Evolutionary conservation across 2,797 vertebrate species (phyloP).

Genomic region (Mormyrops attenuatus): DNA sequence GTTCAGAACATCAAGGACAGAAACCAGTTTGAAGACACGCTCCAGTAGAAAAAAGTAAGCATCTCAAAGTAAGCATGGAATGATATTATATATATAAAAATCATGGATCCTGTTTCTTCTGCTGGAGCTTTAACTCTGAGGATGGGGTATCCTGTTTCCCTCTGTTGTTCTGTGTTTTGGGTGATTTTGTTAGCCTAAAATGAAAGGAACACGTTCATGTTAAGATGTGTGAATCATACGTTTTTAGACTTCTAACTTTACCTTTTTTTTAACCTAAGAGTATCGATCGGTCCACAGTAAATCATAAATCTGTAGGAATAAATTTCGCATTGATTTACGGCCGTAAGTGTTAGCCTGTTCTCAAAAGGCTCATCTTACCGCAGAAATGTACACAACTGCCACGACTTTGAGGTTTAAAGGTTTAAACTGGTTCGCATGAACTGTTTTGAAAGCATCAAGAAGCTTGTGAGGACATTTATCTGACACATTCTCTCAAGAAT

Average conservation of each 20-base stretch:
- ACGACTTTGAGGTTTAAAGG: background rate
- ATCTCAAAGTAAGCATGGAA: background rate
- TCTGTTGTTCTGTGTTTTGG: background rate
- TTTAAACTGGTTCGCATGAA: background rate
- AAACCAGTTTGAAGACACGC: background rate
- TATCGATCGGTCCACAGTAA: background rate
- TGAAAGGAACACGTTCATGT: background rate
- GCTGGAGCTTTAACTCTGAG: background rate
- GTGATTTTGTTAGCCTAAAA: background rate
- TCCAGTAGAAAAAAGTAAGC: background rate
- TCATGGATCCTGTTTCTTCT: background rate
- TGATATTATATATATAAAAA: background rate
- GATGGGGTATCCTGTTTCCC: background rate
- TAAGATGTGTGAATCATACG: background rate
- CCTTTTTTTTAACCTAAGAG: background rate
- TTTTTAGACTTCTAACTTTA: background rate
- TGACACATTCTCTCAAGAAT: background rate
- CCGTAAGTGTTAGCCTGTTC: background rate
- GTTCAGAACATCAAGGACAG: background rate
- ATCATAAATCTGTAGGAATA: background rate
- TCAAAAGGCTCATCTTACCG: background rate
- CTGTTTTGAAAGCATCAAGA: background rate
- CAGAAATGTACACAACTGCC: background rate
- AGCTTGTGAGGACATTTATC: background rate
- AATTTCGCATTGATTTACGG: background rate